These are phyloP conservation scores for Miltochrista miniata DNA, from an alignment of 2,888 invertebrate species.

Conservation along the genomic window DNA sequence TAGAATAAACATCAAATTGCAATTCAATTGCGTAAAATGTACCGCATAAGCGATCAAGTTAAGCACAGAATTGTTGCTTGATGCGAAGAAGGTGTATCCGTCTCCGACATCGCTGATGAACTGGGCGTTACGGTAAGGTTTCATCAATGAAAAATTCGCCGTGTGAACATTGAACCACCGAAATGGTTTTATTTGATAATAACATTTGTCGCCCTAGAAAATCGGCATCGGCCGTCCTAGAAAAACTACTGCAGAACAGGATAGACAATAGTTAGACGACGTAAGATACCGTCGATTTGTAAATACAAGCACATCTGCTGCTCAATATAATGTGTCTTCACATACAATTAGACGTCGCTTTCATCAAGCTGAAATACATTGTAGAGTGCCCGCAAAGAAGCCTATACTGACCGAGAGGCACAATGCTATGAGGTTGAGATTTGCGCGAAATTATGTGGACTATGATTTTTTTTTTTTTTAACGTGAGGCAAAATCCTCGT, in stretches of 20 bases:
- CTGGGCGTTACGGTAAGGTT: not conserved
- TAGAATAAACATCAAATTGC: no score
- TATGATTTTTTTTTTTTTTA: no score
- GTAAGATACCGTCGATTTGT: not conserved
- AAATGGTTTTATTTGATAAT: not conserved
- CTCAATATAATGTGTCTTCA: not conserved
- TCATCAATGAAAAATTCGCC: not conserved
- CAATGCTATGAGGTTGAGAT: not conserved
- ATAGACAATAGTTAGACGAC: no score
- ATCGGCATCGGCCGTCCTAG: constrained; percentile 1
- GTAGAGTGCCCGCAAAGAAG: no score
- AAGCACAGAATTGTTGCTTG: constrained; percentile 1
- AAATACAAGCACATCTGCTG: not conserved
- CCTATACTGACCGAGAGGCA: not conserved
- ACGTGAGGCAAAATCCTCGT: no score
- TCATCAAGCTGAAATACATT: no score
- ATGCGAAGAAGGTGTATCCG: constrained; percentile 1
- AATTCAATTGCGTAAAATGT: no score
- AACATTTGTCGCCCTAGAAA: not conserved
- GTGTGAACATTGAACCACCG: no score
- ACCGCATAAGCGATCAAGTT: no score
- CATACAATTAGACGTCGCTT: no score
- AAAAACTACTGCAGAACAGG: not conserved
- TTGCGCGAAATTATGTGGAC: not conserved
- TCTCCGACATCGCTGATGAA: not conserved